Percentiles rank a stretch among this genome's conserved stretches.
phyloP scores from a whole-genome alignment of 2,888 invertebrate genomes.

The Athripsodes cinereus region DNA sequence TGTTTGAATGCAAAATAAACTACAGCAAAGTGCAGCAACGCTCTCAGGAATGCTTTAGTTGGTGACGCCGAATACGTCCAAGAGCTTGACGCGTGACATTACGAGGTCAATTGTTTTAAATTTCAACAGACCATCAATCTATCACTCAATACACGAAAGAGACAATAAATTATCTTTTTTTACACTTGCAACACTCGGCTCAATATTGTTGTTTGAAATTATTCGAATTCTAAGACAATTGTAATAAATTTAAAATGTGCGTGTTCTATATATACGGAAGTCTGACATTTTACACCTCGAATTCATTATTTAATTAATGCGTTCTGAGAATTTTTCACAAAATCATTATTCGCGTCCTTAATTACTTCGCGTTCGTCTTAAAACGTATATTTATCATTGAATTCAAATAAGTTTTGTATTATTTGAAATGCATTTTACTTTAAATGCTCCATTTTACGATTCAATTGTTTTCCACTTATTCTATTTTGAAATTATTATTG shows the following conservation, averaged over 20 bases:
- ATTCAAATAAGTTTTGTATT: neutral
- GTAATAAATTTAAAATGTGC: too few species aligned
- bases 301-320: too few species aligned
- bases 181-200: neutral
- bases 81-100: neutral
- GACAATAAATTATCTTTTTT: neutral
- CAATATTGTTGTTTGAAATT: neutral
- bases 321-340: neutral
- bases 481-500: too few species aligned
- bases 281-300: too few species aligned
- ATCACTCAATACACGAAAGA: neutral
- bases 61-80: neutral
- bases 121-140: neutral
- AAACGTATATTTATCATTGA: neutral
- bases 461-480: neutral
- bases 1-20: neutral
- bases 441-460: neutral
- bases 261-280: too few species aligned
- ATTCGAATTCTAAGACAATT: neutral
- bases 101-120: conserved; percentile 1
- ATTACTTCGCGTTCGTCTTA: neutral
- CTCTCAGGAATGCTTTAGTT: neutral
- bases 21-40: neutral
- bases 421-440: neutral
- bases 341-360: neutral